Conservation (phyloP, 2,888 invertebrate genomes). For the Ophonus ardosiacus region DNA sequence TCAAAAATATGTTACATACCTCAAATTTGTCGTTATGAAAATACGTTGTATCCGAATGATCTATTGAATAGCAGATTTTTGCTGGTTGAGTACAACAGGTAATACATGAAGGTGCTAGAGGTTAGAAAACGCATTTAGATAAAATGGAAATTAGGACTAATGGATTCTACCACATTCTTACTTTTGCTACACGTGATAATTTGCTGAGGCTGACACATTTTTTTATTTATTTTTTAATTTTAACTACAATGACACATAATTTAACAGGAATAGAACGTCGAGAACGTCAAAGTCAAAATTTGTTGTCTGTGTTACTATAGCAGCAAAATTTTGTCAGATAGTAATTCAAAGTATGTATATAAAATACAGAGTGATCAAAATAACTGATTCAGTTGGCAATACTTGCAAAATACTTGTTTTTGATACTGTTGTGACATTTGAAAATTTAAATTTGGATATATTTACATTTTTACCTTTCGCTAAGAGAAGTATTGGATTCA, state of each 20-base stretch:
- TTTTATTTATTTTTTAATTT: neutral
- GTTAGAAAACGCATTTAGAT: constrained; percentile 13
- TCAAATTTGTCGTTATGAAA: constrained; percentile 54
- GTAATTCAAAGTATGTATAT: no score
- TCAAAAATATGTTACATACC: constrained; percentile 21
- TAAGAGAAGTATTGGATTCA: no score
- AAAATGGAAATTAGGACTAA: constrained; percentile 6
- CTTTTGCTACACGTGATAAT: neutral
- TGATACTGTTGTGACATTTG: no score
- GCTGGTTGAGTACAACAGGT: neutral
- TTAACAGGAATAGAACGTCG: neutral
- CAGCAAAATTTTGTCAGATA: no score
- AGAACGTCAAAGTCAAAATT: neutral
- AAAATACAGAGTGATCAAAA: no score
- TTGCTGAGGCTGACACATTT: neutral
- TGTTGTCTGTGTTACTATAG: neutral
- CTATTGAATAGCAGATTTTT: neutral
- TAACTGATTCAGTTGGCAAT: no score
- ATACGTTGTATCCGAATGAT: constrained; percentile 1
- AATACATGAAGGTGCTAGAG: neutral
- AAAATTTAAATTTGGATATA: no score
- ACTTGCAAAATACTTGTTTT: no score
- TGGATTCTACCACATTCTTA: neutral
- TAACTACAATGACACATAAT: neutral
- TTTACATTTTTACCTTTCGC: no score